Evolutionary conservation across 1,140 invertebrate species (phyloP).

Genomic region (Drosophila lini): DNA sequence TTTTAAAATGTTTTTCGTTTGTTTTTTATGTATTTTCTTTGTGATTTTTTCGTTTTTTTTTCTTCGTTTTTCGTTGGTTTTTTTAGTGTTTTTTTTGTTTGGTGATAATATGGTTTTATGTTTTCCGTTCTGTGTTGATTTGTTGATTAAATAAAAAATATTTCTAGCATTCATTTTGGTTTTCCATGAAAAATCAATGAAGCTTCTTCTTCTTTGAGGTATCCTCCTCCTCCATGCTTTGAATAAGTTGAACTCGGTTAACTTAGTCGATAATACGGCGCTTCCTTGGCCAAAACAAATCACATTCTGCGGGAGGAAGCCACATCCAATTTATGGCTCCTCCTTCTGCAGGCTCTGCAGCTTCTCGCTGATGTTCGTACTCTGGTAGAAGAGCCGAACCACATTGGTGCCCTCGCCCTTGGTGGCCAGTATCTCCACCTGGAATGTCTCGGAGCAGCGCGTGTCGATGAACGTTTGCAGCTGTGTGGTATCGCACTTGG

Average conservation of each 20-base stretch:
- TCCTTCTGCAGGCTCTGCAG: slow-evolving; percentile 52
- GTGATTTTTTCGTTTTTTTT: slow-evolving; percentile 63
- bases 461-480: slow-evolving; percentile 85
- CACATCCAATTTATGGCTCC: slow-evolving; percentile 11
- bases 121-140: slow-evolving; percentile 30
- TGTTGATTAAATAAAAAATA: slow-evolving; percentile 33
- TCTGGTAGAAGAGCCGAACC: slow-evolving; percentile 76
- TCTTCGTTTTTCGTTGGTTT: slow-evolving; percentile 49
- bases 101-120: slow-evolving; percentile 51
- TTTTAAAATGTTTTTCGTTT: slow-evolving; percentile 57
- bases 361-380: slow-evolving; percentile 69
- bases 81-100: slow-evolving; percentile 59
- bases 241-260: slow-evolving; percentile 71
- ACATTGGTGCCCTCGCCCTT: slow-evolving; percentile 55
- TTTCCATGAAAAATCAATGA: slow-evolving; percentile 77
- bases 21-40: slow-evolving; percentile 48
- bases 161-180: slow-evolving; percentile 63
- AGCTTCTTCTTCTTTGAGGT: slow-evolving; percentile 55
- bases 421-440: slow-evolving; percentile 75
- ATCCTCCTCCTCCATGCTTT: slow-evolving; percentile 21
- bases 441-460: slow-evolving; percentile 80
- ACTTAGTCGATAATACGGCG: slow-evolving; percentile 71
- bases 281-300: slow-evolving; percentile 64
- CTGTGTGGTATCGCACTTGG: slow-evolving; percentile 59
- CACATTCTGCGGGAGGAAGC: slow-evolving; percentile 49